These are phyloP conservation scores for Cossypha dichroa DNA, from an alignment of 2,797 vertebrate genomes.

Conservation along the genomic window DNA sequence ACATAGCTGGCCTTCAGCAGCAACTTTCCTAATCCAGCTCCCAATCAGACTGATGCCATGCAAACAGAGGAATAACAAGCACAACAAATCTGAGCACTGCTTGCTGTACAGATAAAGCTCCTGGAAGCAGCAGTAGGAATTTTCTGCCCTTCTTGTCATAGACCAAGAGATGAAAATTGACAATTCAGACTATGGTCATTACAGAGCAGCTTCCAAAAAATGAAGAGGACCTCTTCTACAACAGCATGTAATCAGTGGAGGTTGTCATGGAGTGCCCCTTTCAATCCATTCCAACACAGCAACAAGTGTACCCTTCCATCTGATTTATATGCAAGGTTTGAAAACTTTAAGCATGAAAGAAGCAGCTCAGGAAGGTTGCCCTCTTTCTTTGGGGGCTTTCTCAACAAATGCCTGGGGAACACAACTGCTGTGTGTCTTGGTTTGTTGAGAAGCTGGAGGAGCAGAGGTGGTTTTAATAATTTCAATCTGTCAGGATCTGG, in stretches of 20 bases:
- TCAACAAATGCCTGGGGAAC: neutral
- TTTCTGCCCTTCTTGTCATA: neutral
- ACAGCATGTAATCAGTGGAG: neutral
- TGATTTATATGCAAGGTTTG: neutral
- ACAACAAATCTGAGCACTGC: neutral
- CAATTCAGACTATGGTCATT: neutral
- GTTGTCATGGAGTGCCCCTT: neutral
- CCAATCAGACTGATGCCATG: neutral
- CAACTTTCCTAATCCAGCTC: neutral
- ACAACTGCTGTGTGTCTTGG: neutral
- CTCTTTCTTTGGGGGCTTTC: neutral
- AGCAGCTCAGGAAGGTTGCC: neutral
- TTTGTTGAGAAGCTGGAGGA: neutral
- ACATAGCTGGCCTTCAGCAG: neutral
- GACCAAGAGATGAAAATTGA: neutral
- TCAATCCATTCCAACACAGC: neutral
- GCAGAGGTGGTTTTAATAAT: neutral
- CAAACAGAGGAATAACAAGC: neutral
- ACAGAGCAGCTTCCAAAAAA: neutral
- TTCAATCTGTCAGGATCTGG: neutral
- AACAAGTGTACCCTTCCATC: neutral
- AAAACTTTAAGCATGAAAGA: neutral
- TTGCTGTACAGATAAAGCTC: neutral
- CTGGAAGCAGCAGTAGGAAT: neutral
- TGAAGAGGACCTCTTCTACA: neutral